Conservation (phyloP, 2,888 invertebrate genomes). For the Leistus spinibarbis region DNA sequence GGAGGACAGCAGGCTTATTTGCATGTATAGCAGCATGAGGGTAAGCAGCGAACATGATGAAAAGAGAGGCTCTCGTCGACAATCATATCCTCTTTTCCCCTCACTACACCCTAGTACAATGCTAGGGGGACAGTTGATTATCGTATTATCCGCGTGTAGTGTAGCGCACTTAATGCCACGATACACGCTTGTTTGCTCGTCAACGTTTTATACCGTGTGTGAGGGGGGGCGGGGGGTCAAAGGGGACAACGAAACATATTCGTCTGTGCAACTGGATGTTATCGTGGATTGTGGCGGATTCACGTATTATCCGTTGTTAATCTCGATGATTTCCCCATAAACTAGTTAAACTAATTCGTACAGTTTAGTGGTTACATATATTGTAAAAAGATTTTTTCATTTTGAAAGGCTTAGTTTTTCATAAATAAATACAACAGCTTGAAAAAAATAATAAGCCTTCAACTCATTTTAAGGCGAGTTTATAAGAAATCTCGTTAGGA, state of each 20-base stretch:
- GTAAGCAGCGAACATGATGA: not conserved
- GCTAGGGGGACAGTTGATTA: slow-evolving; percentile 49
- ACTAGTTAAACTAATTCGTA: not conserved
- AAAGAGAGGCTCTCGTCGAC: slow-evolving; percentile 20
- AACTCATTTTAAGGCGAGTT: too few species aligned
- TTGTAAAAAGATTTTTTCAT: not conserved
- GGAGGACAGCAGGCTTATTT: slow-evolving; percentile 12
- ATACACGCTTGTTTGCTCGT: slow-evolving; percentile 50
- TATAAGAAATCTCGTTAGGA: too few species aligned
- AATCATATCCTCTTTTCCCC: slow-evolving; percentile 12
- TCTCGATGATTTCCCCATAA: not conserved
- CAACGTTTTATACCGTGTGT: slow-evolving; percentile 26
- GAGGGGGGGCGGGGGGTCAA: slow-evolving; percentile 6
- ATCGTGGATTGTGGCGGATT: not conserved
- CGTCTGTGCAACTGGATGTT: not conserved
- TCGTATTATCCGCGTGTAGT: slow-evolving; percentile 55
- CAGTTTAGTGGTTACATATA: not conserved
- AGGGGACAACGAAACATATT: too few species aligned
- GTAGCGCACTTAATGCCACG: slow-evolving; percentile 52
- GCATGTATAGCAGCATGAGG: slow-evolving; percentile 2
- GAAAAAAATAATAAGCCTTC: not conserved
- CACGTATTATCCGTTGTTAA: not conserved
- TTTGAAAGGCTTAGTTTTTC: not conserved
- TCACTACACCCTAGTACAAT: slow-evolving; percentile 49
- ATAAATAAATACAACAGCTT: not conserved